Conservation (phyloP, 2,113 vertebrate species). For the Ceyx melanurus region DNA sequence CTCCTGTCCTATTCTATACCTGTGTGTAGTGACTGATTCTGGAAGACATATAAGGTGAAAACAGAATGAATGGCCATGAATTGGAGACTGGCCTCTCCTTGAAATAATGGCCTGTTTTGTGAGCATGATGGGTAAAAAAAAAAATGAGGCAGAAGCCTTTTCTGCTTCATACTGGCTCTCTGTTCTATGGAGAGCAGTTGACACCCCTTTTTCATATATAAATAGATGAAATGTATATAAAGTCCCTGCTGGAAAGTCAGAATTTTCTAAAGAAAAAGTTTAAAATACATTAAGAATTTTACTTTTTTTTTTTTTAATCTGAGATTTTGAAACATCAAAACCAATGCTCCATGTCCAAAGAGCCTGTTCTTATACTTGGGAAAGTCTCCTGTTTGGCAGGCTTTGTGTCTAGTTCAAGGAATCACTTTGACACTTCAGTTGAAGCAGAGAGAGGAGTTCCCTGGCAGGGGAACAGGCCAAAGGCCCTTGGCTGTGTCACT, state of each 20-base stretch:
- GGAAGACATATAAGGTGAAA: neutral
- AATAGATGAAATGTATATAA: neutral
- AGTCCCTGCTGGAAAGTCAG: neutral
- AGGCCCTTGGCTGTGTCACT: conserved; percentile 3
- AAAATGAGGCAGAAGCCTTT: neutral
- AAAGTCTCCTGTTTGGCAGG: neutral
- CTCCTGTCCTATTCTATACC: neutral
- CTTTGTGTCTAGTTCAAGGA: neutral
- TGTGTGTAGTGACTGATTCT: neutral
- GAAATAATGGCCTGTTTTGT: neutral
- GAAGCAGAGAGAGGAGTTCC: neutral
- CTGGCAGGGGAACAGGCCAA: neutral
- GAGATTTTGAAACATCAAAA: neutral
- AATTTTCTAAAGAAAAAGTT: neutral
- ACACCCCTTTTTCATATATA: neutral
- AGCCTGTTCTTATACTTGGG: neutral
- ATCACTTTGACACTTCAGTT: neutral
- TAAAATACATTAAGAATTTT: neutral
- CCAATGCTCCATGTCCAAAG: neutral
- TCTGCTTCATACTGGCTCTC: neutral
- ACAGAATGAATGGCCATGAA: neutral
- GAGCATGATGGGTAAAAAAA: neutral
- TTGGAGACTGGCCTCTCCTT: neutral
- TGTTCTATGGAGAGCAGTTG: neutral
- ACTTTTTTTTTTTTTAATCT: too few relatives aligned